These are phyloP conservation scores for Lottia scabra DNA, from an alignment of 2,888 invertebrate species.

Conservation along the genomic window DNA sequence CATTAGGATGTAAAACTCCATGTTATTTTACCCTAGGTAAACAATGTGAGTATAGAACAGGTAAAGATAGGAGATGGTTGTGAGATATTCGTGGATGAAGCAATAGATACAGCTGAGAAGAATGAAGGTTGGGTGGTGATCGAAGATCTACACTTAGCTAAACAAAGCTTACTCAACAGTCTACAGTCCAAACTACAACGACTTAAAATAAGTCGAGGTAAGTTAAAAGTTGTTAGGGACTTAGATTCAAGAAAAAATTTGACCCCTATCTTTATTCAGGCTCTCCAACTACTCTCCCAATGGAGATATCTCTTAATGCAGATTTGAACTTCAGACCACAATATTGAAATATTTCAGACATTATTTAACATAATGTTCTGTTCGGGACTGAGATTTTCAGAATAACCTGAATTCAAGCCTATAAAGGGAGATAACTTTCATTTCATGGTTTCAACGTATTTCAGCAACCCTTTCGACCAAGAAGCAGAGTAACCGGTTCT, in stretches of 20 bases:
- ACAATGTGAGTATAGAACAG: conserved; percentile 41
- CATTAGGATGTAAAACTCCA: too few species aligned
- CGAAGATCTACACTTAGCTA: conserved; percentile 61
- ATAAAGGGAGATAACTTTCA: too few species aligned
- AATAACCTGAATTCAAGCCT: too few species aligned
- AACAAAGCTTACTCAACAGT: conserved; percentile 45
- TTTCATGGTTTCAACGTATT: background rate
- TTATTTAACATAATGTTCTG: too few species aligned
- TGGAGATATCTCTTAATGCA: too few species aligned
- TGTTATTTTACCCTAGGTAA: background rate
- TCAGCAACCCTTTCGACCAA: conserved; percentile 45
- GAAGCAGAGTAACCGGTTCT: conserved; percentile 50
- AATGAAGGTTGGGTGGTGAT: conserved; percentile 64
- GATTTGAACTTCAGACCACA: too few species aligned
- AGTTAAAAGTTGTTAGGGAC: too few species aligned
- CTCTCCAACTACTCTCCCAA: too few species aligned
- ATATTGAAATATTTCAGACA: too few species aligned
- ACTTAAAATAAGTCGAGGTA: conserved; percentile 50
- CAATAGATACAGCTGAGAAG: conserved; percentile 59
- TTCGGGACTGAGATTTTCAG: too few species aligned
- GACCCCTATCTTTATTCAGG: too few species aligned
- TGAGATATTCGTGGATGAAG: conserved; percentile 51
- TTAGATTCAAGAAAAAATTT: too few species aligned
- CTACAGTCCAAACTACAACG: conserved; percentile 56
- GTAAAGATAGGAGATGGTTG: conserved; percentile 57